phyloP scores from a whole-genome alignment of 2,888 invertebrate genomes.

The Rhamphomyia laevipes region DNA sequence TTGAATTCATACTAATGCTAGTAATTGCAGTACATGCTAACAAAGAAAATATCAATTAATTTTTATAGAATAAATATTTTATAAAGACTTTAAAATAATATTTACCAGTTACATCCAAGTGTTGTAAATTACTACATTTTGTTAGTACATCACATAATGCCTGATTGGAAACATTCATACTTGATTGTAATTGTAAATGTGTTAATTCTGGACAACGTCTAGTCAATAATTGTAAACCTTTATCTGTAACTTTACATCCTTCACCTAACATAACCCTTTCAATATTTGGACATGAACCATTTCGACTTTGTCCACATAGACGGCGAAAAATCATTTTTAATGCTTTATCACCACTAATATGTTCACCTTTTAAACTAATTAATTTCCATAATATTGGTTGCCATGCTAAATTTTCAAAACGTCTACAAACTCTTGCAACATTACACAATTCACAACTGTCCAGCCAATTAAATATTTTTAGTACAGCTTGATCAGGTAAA shows the following conservation, averaged over 20 bases:
- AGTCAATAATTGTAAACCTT: constrained; percentile 62
- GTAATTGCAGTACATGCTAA: constrained; percentile 51
- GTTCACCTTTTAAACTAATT: constrained; percentile 48
- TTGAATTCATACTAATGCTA: constrained; percentile 59
- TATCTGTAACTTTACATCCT: constrained; percentile 62
- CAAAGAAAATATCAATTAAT: too few relatives aligned
- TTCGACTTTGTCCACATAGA: constrained; percentile 52
- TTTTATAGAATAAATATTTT: not conserved
- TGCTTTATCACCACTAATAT: constrained; percentile 50
- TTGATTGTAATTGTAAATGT: constrained; percentile 66
- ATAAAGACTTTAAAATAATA: not conserved
- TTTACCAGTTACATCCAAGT: constrained; percentile 73
- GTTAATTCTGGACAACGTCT: constrained; percentile 71
- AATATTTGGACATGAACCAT: constrained; percentile 54
- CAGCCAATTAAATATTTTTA: constrained; percentile 59
- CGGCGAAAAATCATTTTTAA: constrained; percentile 50
- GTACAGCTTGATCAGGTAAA: constrained; percentile 53
- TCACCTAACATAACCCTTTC: constrained; percentile 55
- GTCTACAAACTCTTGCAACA: constrained; percentile 61
- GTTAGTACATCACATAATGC: constrained; percentile 68
- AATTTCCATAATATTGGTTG: constrained; percentile 62
- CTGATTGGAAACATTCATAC: constrained; percentile 60
- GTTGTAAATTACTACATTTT: constrained; percentile 67
- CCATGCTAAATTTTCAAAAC: constrained; percentile 69
- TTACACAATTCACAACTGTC: constrained; percentile 58